Evolutionary conservation across 2,113 vertebrate genomes (phyloP).

Genomic region (Carettochelys insculpta): DNA sequence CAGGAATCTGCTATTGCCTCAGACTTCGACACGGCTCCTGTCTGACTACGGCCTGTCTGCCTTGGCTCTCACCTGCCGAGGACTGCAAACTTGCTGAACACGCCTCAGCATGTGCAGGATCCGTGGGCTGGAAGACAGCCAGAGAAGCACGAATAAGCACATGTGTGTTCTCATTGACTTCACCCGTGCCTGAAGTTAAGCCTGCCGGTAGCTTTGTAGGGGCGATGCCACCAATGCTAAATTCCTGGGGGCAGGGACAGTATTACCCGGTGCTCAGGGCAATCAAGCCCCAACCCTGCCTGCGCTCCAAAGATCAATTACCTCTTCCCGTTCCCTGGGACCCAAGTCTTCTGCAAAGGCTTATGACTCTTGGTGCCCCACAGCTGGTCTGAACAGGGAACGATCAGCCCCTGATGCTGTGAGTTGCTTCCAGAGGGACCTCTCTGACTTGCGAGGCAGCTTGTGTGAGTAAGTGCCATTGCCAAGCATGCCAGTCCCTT

Average conservation of each 20-base stretch:
- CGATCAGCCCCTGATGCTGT: background rate
- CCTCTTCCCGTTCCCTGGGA: background rate
- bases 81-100: rapidly evolving
- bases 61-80: background rate
- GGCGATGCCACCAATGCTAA: background rate
- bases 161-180: background rate
- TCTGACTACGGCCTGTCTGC: background rate
- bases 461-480: background rate
- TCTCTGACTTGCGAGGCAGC: background rate
- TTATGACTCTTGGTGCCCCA: background rate
- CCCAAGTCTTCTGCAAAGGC: background rate
- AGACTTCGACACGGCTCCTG: background rate
- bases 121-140: background rate
- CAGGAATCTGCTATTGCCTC: background rate
- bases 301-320: background rate
- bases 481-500: background rate
- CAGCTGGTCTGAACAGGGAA: background rate
- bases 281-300: background rate
- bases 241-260: background rate
- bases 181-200: background rate
- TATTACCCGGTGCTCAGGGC: background rate
- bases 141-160: rapidly evolving
- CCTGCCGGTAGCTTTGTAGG: rapidly evolving
- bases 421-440: background rate
- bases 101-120: background rate